Evolutionary conservation across 2,113 vertebrate species (phyloP).

Genomic region (Epinephelus cyanopodus): DNA sequence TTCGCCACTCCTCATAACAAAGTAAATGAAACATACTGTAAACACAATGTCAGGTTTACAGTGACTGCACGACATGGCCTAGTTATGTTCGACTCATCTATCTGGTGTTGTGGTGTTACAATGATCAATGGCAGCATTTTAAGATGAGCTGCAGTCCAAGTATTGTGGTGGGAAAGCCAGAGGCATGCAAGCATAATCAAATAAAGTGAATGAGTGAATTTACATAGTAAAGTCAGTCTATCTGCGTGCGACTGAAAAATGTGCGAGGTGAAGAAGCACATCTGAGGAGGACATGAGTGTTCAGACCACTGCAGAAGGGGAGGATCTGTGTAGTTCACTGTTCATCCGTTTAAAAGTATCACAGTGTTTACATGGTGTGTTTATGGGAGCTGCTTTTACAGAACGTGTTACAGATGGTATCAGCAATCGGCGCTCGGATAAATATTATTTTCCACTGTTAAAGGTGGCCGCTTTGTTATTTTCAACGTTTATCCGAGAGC

Average conservation of each 20-base stretch:
- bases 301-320: slow-evolving; percentile 23
- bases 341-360: slow-evolving; percentile 66
- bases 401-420: slow-evolving; percentile 71
- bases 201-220: slow-evolving; percentile 16
- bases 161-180: slow-evolving; percentile 6
- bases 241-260: slow-evolving; percentile 17
- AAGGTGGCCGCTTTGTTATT: slow-evolving; percentile 71
- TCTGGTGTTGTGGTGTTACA: background rate
- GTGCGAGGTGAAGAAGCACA: slow-evolving; percentile 52
- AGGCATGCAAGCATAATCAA: background rate
- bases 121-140: background rate
- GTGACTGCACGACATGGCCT: background rate
- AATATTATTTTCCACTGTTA: slow-evolving; percentile 80
- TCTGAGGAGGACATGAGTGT: slow-evolving; percentile 35
- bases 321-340: slow-evolving; percentile 40
- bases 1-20: background rate
- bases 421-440: slow-evolving; percentile 63
- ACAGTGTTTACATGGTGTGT: slow-evolving; percentile 75
- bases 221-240: background rate
- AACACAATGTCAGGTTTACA: slow-evolving; percentile 7
- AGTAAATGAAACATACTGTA: background rate
- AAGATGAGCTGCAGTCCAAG: background rate
- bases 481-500: slow-evolving; percentile 74
- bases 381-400: slow-evolving; percentile 80
- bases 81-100: background rate